Conservation (phyloP, 2,113 vertebrate genomes). For the Plestiodon gilberti region DNA sequence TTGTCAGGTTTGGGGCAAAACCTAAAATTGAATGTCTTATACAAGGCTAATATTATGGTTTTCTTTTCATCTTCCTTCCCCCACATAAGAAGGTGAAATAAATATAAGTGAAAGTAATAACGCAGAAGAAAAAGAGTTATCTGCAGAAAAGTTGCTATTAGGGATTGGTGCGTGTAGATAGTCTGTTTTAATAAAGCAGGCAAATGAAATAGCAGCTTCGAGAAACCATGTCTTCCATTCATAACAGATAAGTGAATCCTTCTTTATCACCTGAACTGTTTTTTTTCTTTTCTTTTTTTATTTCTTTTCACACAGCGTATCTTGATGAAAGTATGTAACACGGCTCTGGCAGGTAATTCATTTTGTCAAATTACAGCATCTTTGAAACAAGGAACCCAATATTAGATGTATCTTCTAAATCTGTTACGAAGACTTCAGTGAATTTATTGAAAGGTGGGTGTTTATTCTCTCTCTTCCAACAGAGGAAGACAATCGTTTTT, state of each 20-base stretch:
- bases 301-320: background rate
- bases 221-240: slow-evolving; percentile 2
- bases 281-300: background rate
- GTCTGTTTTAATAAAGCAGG: slow-evolving; percentile 23
- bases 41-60: background rate
- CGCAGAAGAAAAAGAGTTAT: background rate
- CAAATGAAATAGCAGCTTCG: slow-evolving; percentile 14
- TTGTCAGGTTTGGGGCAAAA: background rate
- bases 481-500: slow-evolving; percentile 31
- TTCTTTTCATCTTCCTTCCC: background rate
- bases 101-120: background rate
- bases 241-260: slow-evolving; percentile 15
- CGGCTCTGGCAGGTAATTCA: background rate
- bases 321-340: slow-evolving; percentile 36
- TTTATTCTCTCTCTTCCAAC: background rate
- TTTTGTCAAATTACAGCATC: slow-evolving; percentile 28
- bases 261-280: background rate
- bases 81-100: background rate
- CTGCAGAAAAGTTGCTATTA: background rate
- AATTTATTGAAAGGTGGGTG: background rate
- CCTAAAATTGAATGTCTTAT: background rate
- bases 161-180: background rate
- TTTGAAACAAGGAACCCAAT: slow-evolving; percentile 24
- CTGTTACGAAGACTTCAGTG: slow-evolving; percentile 12
- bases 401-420: slow-evolving; percentile 12